These are phyloP conservation scores for Conops quadrifasciatus DNA, from an alignment of 2,888 invertebrate genomes.

Conservation along the genomic window DNA sequence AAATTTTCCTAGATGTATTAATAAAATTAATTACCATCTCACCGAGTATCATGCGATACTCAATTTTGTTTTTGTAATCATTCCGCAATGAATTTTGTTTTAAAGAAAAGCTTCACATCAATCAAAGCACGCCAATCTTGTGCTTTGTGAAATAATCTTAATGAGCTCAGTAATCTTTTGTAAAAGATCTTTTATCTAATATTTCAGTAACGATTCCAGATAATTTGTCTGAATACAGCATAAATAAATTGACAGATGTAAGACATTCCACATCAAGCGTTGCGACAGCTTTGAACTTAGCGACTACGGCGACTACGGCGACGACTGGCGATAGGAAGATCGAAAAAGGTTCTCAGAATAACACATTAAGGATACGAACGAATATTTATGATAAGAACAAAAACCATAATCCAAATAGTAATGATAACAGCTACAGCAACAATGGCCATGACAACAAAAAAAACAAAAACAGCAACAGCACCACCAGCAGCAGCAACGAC, in stretches of 20 bases:
- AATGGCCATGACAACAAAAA: slow-evolving; percentile 1
- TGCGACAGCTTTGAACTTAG: slow-evolving; percentile 49
- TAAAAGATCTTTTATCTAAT: too few species aligned
- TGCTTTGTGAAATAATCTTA: too few species aligned
- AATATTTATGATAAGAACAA: slow-evolving; percentile 29
- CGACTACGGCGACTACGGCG: slow-evolving; percentile 14
- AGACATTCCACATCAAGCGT: slow-evolving; percentile 29
- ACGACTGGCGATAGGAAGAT: slow-evolving; percentile 44
- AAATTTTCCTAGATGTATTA: too few species aligned
- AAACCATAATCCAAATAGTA: slow-evolving; percentile 18
- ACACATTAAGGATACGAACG: slow-evolving; percentile 27
- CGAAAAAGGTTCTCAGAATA: slow-evolving; percentile 23
- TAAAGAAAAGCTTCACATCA: too few species aligned
- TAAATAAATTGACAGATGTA: not conserved
- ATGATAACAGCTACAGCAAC: not conserved
- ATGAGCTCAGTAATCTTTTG: too few species aligned
- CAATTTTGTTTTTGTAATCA: too few species aligned
- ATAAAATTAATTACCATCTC: too few species aligned
- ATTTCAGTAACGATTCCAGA: slow-evolving; percentile 16
- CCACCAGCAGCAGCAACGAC: not conserved
- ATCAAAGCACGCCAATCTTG: too few species aligned
- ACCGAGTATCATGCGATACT: too few species aligned
- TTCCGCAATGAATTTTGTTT: too few species aligned
- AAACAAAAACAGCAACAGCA: not conserved
- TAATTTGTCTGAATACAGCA: not conserved